phyloP scores from a whole-genome alignment of 2,797 vertebrate genomes.

The Tarsius wallacei region DNA sequence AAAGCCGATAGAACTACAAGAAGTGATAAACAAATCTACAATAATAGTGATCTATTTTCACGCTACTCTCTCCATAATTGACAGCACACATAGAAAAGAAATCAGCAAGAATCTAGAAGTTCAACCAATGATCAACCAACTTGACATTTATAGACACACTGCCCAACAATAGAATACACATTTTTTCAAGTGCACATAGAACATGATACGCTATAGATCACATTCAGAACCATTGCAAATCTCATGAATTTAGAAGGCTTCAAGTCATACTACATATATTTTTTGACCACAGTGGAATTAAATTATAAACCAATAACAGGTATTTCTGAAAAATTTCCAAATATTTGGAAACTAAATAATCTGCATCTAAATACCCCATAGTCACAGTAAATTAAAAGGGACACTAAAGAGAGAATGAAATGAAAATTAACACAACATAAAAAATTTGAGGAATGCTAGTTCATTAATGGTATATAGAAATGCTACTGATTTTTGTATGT shows the following conservation, averaged over 20 bases:
- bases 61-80: not conserved
- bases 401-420: not conserved
- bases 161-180: not conserved
- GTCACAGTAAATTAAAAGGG: not conserved
- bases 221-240: not conserved
- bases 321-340: slow-evolving; percentile 4
- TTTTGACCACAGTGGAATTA: not conserved
- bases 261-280: not conserved
- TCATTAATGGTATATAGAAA: not conserved
- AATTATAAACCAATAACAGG: not conserved
- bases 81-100: slow-evolving; percentile 10
- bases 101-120: not conserved
- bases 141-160: not conserved
- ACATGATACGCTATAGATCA: not conserved
- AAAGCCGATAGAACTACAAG: not conserved
- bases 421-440: not conserved
- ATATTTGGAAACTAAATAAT: slow-evolving; percentile 41
- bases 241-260: not conserved
- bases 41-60: not conserved
- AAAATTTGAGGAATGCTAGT: not conserved
- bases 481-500: not conserved
- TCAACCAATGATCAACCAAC: not conserved
- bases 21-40: not conserved
- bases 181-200: not conserved
- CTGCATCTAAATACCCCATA: not conserved